Conservation (phyloP, 2,797 vertebrate genomes). For the Benthosema pterotum region DNA sequence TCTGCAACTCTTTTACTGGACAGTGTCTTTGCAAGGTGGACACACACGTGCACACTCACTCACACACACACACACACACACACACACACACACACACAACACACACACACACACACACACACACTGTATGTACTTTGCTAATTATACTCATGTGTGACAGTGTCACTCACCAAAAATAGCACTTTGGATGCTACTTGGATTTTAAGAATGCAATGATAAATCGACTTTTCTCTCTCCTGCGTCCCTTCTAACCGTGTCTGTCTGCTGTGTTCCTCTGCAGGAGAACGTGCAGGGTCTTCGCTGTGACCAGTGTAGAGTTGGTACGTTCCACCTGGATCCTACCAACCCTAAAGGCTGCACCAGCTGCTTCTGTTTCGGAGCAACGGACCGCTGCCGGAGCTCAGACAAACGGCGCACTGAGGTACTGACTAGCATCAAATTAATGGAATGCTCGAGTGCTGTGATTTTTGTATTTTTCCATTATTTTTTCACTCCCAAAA, state of each 20-base stretch:
- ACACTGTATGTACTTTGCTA: neutral
- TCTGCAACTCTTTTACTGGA: slow-evolving; percentile 87
- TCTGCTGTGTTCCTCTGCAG: slow-evolving; percentile 65
- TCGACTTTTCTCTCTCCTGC: neutral
- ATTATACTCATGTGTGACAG: no score
- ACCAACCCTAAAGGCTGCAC: slow-evolving; percentile 96
- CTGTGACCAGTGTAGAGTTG: slow-evolving; percentile 92
- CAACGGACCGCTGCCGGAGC: slow-evolving; percentile 90
- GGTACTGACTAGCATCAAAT: slow-evolving; percentile 67
- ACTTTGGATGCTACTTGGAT: no score
- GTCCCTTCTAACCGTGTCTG: neutral
- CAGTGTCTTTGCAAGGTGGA: slow-evolving; percentile 93
- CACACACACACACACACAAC: neutral
- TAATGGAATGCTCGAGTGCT: no score
- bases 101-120: slow-evolving; percentile 9
- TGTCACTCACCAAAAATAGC: no score
- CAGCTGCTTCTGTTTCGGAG: slow-evolving; percentile 97
- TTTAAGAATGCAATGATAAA: no score
- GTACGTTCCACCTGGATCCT: slow-evolving; percentile 91
- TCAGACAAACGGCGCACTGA: slow-evolving; percentile 82
- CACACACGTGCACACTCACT: slow-evolving; percentile 1
- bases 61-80: neutral
- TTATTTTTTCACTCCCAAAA: no score
- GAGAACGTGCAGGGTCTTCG: slow-evolving; percentile 91
- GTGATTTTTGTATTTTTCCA: no score